Conservation (phyloP, 1,140 invertebrate species). For the Zaprionus ghesquierei region DNA sequence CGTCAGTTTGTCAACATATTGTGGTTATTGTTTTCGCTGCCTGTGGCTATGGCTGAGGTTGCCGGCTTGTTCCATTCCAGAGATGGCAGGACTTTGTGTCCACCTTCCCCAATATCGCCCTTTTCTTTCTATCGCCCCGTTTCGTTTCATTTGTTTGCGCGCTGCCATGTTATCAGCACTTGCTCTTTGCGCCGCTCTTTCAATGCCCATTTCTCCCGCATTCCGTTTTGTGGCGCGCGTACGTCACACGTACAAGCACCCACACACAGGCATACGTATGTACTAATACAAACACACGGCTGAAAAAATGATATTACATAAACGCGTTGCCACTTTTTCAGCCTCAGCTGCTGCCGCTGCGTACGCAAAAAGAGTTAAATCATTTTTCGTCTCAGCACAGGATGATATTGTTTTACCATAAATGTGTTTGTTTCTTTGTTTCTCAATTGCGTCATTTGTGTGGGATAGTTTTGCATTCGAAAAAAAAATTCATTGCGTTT, state of each 20-base stretch:
- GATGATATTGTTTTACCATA: constrained; percentile 43
- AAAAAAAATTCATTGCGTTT: constrained; percentile 65
- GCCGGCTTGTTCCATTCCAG: constrained; percentile 58
- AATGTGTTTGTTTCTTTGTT: constrained; percentile 22
- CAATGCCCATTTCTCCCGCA: constrained; percentile 55
- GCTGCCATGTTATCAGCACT: constrained; percentile 51
- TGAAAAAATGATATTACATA: constrained; percentile 61
- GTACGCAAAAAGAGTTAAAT: constrained; percentile 48
- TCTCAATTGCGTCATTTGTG: constrained; percentile 35
- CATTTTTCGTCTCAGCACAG: constrained; percentile 38
- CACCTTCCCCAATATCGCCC: neutral
- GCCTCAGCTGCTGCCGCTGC: constrained; percentile 26
- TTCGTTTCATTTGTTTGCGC: constrained; percentile 31
- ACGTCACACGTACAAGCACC: constrained; percentile 58
- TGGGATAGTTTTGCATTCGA: constrained; percentile 31
- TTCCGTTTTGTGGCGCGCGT: constrained; percentile 59
- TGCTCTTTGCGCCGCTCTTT: constrained; percentile 48
- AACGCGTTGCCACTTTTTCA: constrained; percentile 63
- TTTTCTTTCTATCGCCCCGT: constrained; percentile 11
- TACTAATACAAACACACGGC: constrained; percentile 17
- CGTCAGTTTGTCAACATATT: constrained; percentile 45
- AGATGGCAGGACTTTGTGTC: constrained; percentile 12
- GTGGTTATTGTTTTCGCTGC: constrained; percentile 37
- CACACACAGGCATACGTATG: constrained; percentile 33
- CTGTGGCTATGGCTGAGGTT: constrained; percentile 5